Percentiles rank a stretch among this genome's conserved stretches.
These are phyloP conservation scores for Cephus pygmeus DNA, from an alignment of 2,888 invertebrate species.

Conservation along the genomic window DNA sequence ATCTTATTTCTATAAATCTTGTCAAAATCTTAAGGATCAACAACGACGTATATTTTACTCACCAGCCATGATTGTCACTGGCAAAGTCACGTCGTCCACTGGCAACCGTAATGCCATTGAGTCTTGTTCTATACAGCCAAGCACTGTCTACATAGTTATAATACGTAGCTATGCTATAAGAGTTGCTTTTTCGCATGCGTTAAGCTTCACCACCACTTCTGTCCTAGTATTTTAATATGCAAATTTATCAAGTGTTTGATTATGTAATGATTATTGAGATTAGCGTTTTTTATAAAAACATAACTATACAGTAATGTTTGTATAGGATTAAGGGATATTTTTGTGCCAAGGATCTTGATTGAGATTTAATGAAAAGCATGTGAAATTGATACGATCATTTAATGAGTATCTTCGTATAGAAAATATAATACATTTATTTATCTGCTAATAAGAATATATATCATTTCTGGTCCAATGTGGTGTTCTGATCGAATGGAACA, in stretches of 20 bases:
- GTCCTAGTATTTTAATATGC: background rate
- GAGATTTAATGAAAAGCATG: background rate
- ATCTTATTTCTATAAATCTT: background rate
- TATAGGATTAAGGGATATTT: background rate
- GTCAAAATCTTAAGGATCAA: slow-evolving; percentile 23
- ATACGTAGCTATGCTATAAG: background rate
- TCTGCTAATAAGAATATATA: background rate
- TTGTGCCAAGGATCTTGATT: background rate
- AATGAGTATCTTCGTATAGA: background rate
- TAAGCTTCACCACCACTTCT: background rate
- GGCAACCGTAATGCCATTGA: background rate
- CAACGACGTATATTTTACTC: slow-evolving; percentile 38
- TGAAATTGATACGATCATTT: background rate
- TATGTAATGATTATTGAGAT: background rate
- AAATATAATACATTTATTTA: background rate
- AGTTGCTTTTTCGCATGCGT: slow-evolving; percentile 1
- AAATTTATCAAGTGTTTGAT: background rate
- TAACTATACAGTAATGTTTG: background rate
- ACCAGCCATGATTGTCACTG: slow-evolving; percentile 64
- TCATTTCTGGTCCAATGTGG: background rate
- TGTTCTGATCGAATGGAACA: background rate
- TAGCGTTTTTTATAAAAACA: background rate
- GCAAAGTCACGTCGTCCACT: slow-evolving; percentile 60
- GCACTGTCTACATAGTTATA: background rate
- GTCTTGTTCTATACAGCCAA: background rate